Percentiles rank a stretch among this genome's conserved stretches.
phyloP scores from a whole-genome alignment of 2,113 vertebrate species.

The Brachyistius frenatus region DNA sequence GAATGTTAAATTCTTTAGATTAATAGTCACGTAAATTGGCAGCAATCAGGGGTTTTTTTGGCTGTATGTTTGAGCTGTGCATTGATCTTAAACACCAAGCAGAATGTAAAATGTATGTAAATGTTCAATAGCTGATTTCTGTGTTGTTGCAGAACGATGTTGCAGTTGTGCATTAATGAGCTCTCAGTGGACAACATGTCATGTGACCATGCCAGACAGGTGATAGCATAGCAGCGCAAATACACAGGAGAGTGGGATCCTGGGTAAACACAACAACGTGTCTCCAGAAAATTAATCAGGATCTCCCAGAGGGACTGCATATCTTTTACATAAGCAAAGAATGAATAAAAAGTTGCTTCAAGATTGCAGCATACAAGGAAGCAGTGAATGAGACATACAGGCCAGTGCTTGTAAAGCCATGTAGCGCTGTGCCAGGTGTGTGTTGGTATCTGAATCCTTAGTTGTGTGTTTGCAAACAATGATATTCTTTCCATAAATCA shows the following conservation, averaged over 20 bases:
- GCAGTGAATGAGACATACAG: background rate
- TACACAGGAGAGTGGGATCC: slow-evolving; percentile 62
- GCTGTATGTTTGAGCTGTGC: background rate
- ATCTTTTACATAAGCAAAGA: slow-evolving; percentile 49
- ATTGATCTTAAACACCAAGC: slow-evolving; percentile 10
- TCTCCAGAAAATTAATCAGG: slow-evolving; percentile 66
- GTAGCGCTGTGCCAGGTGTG: background rate
- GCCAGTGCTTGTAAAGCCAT: background rate
- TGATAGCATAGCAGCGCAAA: slow-evolving; percentile 72
- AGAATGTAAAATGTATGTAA: slow-evolving; percentile 13
- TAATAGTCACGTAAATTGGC: background rate
- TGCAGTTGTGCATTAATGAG: slow-evolving; percentile 76
- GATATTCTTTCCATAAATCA: slow-evolving; percentile 22
- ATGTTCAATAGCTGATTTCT: slow-evolving; percentile 41
- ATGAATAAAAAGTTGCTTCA: slow-evolving; percentile 36
- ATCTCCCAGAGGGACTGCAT: slow-evolving; percentile 8
- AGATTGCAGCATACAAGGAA: slow-evolving; percentile 19
- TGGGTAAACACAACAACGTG: slow-evolving; percentile 65
- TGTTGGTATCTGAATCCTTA: slow-evolving; percentile 5
- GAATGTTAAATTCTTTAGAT: background rate
- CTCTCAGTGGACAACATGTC: slow-evolving; percentile 71
- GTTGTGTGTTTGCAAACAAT: background rate
- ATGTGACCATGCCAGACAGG: slow-evolving; percentile 76
- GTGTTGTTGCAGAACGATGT: slow-evolving; percentile 54
- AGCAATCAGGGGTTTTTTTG: background rate